Percentiles rank a stretch among this genome's conserved stretches.
Evolutionary conservation across 2,888 invertebrate species (phyloP).

Genomic region (Monopis laevigella): DNA sequence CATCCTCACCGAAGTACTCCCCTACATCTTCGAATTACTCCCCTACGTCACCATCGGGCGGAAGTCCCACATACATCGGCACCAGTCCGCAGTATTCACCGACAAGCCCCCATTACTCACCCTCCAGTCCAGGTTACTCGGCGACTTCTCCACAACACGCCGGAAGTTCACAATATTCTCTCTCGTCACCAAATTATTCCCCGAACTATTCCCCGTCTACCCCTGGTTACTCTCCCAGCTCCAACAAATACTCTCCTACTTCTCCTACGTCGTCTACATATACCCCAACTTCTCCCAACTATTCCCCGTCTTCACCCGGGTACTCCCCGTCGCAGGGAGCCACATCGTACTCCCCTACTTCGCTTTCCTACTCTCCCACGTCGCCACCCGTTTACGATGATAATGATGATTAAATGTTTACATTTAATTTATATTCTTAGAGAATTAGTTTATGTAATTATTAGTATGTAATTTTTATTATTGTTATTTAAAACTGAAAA

Average conservation of each 20-base stretch:
- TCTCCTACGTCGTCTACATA: slow-evolving; percentile 82
- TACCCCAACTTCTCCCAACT: slow-evolving; percentile 81
- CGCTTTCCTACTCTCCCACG: slow-evolving; percentile 66
- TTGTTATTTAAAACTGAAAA: too few relatives aligned
- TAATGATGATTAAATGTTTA: slow-evolving; percentile 45
- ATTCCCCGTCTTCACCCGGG: slow-evolving; percentile 80
- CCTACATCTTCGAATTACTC: slow-evolving; percentile 85
- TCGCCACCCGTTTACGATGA: slow-evolving; percentile 73
- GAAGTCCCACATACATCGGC: slow-evolving; percentile 86
- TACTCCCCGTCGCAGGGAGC: slow-evolving; percentile 80
- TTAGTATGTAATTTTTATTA: too few relatives aligned
- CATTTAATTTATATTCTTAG: slow-evolving; percentile 16
- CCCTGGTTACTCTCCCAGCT: slow-evolving; percentile 81
- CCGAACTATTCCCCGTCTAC: slow-evolving; percentile 82
- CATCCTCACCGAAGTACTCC: slow-evolving; percentile 82
- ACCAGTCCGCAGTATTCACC: slow-evolving; percentile 89
- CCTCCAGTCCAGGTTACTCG: slow-evolving; percentile 77
- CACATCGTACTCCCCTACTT: slow-evolving; percentile 51
- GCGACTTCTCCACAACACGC: slow-evolving; percentile 78
- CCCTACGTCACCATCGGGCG: slow-evolving; percentile 83
- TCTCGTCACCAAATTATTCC: slow-evolving; percentile 73
- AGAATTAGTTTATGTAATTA: too few relatives aligned
- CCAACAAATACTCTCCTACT: slow-evolving; percentile 84
- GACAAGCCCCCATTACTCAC: slow-evolving; percentile 81
- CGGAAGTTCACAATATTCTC: slow-evolving; percentile 78